Evolutionary conservation across 2,888 invertebrate species (phyloP).

Genomic region (Catocala sponsa): DNA sequence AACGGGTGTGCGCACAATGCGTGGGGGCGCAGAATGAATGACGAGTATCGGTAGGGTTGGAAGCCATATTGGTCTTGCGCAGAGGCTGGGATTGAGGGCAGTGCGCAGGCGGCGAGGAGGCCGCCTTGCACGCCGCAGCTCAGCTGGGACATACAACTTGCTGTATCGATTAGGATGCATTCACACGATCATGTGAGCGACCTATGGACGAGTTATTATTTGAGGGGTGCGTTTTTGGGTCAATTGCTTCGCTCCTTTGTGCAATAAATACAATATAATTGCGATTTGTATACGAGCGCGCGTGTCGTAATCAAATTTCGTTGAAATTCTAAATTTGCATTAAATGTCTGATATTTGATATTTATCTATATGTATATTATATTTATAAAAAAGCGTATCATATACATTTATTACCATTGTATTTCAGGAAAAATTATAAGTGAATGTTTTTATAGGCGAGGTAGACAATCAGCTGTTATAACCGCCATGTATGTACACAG

Average conservation of each 20-base stretch:
- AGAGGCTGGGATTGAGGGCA: slow-evolving; percentile 54
- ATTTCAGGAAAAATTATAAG: too few species aligned
- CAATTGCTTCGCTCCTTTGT: slow-evolving; percentile 52
- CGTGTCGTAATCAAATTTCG: slow-evolving; percentile 6
- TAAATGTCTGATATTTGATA: too few species aligned
- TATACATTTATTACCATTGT: too few species aligned
- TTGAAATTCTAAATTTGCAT: too few species aligned
- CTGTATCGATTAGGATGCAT: slow-evolving; percentile 47
- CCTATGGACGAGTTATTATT: slow-evolving; percentile 36
- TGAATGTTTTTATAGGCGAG: too few species aligned
- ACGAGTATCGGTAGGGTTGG: slow-evolving; percentile 63
- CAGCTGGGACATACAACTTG: slow-evolving; percentile 48
- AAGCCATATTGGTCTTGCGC: slow-evolving; percentile 65
- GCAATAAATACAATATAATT: slow-evolving; percentile 33
- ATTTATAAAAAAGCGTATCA: too few species aligned
- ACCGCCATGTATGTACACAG: too few species aligned
- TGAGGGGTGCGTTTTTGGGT: slow-evolving; percentile 55
- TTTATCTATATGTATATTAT: too few species aligned
- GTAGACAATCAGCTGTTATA: too few species aligned
- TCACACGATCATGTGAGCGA: slow-evolving; percentile 44
- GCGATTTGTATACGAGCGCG: slow-evolving; percentile 1
- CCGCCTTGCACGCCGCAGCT: slow-evolving; percentile 55
- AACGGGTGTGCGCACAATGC: slow-evolving; percentile 70
- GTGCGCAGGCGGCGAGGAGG: slow-evolving; percentile 72
- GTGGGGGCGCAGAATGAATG: slow-evolving; percentile 70